phyloP scores from a whole-genome alignment of 2,888 invertebrate genomes.

The Heliconius ismenius region DNA sequence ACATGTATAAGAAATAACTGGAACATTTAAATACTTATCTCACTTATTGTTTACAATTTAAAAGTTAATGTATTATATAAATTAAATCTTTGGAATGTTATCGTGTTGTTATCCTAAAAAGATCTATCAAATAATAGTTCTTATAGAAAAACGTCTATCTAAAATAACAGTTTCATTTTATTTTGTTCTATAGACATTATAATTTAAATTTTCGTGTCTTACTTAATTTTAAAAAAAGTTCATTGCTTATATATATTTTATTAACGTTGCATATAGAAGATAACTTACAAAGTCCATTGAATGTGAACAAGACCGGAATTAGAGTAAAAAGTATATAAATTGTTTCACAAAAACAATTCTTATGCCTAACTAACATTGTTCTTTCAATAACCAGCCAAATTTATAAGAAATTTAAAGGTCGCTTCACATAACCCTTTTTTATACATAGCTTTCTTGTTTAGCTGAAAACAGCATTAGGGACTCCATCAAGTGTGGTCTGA shows the following conservation, averaged over 20 bases:
- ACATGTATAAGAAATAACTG: neutral
- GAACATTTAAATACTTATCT: constrained; percentile 2
- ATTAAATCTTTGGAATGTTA: constrained; percentile 22
- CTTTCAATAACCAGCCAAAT: neutral
- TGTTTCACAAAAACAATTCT: constrained; percentile 37
- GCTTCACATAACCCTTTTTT: constrained; percentile 43
- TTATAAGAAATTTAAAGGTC: neutral
- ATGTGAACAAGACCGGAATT: neutral
- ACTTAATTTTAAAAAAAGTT: neutral
- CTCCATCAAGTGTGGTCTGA: constrained; percentile 88
- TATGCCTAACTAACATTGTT: constrained; percentile 76
- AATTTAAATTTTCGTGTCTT: neutral
- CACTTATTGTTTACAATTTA: constrained; percentile 1
- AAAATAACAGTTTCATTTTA: constrained; percentile 2
- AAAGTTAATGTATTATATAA: neutral
- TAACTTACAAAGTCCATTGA: neutral
- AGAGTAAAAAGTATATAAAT: neutral
- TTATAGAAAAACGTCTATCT: neutral
- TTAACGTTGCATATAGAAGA: neutral
- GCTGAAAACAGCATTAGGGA: constrained; percentile 90
- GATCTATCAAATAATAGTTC: constrained; percentile 7
- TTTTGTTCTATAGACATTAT: neutral
- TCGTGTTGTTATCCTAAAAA: constrained; percentile 2
- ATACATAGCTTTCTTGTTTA: constrained; percentile 90
- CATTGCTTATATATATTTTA: neutral